Base-by-base conservation (phyloP, 2,113 vertebrate genomes). In the Chrysochloris asiatica region DNA sequence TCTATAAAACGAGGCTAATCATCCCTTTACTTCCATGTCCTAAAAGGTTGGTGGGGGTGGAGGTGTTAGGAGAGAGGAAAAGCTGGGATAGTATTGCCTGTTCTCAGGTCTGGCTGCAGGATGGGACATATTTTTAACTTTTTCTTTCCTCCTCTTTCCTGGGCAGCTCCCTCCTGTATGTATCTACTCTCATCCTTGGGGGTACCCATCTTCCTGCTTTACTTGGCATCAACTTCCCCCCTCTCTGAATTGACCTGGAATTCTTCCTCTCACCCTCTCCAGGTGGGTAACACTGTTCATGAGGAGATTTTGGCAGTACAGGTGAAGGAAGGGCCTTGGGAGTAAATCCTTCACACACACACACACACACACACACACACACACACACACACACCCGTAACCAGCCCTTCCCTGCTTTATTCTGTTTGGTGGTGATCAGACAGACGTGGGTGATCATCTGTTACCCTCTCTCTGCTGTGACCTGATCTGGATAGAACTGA, bases 231-330 rank as follows among this genome's bases (percentile, higher is more conserved):
- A 61, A 2, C 36, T 83, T 90, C 17, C 30, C 54, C 14, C 22
- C 16, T 43, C 36, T 88, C 75, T 85, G 73, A 89, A 73, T 38
- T 82, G 91, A 71, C 48, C 85, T 52, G 56, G 85, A 47, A 59
- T 61, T 69, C 79, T 78, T 83, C 47, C 50, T 78, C 14, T 83
- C 59, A 26, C 22, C 3, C 30, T 76, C 8, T 59, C 4, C 33
- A 48, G 63, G 61, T 79, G 63, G 36, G 45, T 92, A 26, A 41
- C 48, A 38, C 36, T 77, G 52, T 84, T 86, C 36, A 26, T 19
- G n/a, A 21, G n/a, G 76, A 86, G 80, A n/a, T 86, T 79, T 86
- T 41, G 67, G 52, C 26, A 67, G 72, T 43, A 41, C 56, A 43
- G 38, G 72, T 47, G 63, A 52, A 88, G 82, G 26, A 19, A 24